Conservation (phyloP, 2,888 invertebrate species). For the Stratiomys singularior region DNA sequence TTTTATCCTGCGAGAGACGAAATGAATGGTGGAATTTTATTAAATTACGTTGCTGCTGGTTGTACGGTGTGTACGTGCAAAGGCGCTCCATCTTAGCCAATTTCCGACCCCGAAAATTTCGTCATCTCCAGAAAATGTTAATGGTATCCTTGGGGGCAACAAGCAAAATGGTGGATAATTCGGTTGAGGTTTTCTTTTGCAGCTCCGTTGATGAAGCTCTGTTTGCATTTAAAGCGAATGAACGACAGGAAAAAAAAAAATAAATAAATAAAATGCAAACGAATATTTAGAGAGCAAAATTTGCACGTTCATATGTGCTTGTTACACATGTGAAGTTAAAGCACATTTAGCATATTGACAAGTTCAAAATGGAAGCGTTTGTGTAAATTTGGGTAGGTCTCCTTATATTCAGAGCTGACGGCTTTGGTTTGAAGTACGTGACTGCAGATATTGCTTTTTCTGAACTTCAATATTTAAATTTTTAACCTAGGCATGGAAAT, state of each 20-base stretch:
- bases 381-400: background rate
- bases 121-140: background rate
- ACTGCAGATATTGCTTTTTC: background rate
- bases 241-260: background rate
- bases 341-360: too few relatives aligned
- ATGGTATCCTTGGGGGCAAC: slow-evolving; percentile 26
- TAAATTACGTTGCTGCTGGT: slow-evolving; percentile 46
- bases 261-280: too few relatives aligned
- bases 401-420: background rate
- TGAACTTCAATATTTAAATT: too few relatives aligned
- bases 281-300: slow-evolving; percentile 41
- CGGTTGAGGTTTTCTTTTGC: slow-evolving; percentile 40
- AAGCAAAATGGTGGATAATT: slow-evolving; percentile 49
- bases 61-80: slow-evolving; percentile 26
- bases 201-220: slow-evolving; percentile 34
- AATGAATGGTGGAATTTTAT: slow-evolving; percentile 45
- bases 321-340: slow-evolving; percentile 18
- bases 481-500: too few relatives aligned
- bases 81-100: slow-evolving; percentile 36
- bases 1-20: background rate
- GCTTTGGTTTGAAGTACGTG: background rate
- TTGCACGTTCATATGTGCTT: slow-evolving; percentile 7
- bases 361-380: background rate
- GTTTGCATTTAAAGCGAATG: slow-evolving; percentile 41
- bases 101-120: slow-evolving; percentile 39